These are phyloP conservation scores for Vombatus ursinus DNA, from an alignment of 2,113 vertebrate genomes.

Conservation along the genomic window DNA sequence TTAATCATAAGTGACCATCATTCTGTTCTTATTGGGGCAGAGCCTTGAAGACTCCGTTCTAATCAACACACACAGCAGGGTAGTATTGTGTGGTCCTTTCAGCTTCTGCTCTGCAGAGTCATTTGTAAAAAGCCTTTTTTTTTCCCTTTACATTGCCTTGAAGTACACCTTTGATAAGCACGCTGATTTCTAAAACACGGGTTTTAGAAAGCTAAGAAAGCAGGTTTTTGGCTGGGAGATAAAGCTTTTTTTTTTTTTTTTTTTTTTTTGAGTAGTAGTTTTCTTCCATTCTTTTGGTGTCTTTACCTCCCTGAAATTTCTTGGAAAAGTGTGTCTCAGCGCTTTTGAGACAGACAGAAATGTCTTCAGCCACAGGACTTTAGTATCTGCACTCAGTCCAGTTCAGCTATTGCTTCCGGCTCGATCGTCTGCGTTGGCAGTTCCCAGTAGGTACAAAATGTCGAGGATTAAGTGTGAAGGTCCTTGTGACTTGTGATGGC, in stretches of 20 bases:
- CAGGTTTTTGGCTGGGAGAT: neutral
- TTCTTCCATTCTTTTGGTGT: neutral
- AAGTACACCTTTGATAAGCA: neutral
- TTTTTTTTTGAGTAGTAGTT: neutral
- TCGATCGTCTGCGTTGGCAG: neutral
- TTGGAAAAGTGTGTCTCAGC: neutral
- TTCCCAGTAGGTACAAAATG: neutral
- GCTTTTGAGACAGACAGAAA: neutral
- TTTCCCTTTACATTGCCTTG: neutral
- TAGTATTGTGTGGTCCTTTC: neutral
- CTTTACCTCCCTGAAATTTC: neutral
- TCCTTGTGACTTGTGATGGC: neutral
- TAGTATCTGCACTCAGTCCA: neutral
- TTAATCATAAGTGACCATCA: no score
- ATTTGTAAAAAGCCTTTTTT: neutral
- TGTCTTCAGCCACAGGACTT: neutral
- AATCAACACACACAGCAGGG: neutral
- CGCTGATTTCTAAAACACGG: no score
- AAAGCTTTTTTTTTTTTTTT: neutral
- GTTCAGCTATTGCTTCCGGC: neutral
- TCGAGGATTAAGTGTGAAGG: neutral
- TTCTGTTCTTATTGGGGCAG: neutral
- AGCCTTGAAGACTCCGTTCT: neutral
- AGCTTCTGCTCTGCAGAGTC: neutral
- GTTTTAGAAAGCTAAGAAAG: neutral